Evolutionary conservation across 2,888 invertebrate species (phyloP), one percentile per base, ranked within the genome.

Genomic region (Pseudococcus jackbeardsleyi): DNA sequence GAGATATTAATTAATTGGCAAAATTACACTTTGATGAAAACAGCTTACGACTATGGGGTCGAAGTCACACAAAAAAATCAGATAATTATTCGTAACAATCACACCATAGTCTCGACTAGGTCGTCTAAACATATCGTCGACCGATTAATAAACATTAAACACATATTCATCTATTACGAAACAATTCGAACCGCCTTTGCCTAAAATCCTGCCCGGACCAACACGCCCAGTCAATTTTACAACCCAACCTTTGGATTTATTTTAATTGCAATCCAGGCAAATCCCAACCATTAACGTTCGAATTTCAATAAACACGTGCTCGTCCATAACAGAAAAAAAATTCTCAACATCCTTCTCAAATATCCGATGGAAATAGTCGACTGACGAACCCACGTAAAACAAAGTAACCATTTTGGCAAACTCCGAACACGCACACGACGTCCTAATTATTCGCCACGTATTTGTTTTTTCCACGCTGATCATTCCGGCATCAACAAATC

Each of bases 391-490:
- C 11, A 50, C 48, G 48, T 50, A 50, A 15, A 50, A 50, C 48
- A 50, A 1, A 15, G 48, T 50, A 1, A 15, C 48, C 48, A 50
- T 50, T 42, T 42, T 42, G 42, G 42, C 50, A 4, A 12, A 50
- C 11, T 50, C 15, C 22, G 33, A 12, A 72, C 72, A 33, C n/a
- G n/a, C 15, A 64, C 64, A 22, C 22, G 11, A 4, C 64, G 64
- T 22, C 64, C 64, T 77, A 77, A 77, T 77, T 33, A 77, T 39
- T 77, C 39, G 11, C 12, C 11, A 33, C 15, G 39, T 77, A 39
- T 77, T 77, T 77, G 39, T 42, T 77, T 77, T 77, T 77, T 77
- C 77, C 39, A 77, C 77, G 33, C 39, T 33, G n/a, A 77, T 77
- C 39, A 22, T 9, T 19, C 64, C 64, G 54, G 15, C 50, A 15